Evolutionary conservation across 2,797 vertebrate genomes (phyloP).

Genomic region (Geotria australis): DNA sequence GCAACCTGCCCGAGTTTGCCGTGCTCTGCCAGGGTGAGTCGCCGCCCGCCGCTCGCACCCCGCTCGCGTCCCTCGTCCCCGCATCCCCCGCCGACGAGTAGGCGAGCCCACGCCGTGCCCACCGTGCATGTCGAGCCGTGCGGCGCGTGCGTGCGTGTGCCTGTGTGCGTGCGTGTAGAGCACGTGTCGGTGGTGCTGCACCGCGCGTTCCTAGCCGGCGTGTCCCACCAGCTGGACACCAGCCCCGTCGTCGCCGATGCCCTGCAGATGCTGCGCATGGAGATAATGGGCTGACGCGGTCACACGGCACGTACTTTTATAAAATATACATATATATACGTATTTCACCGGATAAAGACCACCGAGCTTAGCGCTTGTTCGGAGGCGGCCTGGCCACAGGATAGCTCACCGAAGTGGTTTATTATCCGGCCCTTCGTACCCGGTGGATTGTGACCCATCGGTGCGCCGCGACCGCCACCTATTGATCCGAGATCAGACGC

Average conservation of each 20-base stretch:
- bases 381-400: no score
- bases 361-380: no score
- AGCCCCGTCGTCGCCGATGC: slow-evolving; percentile 84
- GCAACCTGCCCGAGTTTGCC: slow-evolving; percentile 74
- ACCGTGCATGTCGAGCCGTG: neutral
- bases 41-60: neutral
- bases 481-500: no score
- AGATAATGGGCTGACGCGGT: slow-evolving; percentile 7
- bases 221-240: slow-evolving; percentile 82
- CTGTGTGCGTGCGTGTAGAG: slow-evolving; percentile 16
- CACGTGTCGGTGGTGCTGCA: slow-evolving; percentile 66
- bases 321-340: no score
- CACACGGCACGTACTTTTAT: neutral
- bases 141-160: neutral
- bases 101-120: neutral
- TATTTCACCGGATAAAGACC: no score
- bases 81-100: no score
- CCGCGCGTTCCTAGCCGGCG: slow-evolving; percentile 76
- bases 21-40: slow-evolving; percentile 68
- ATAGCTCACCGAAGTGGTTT: no score
- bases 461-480: no score
- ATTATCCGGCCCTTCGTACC: no score
- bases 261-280: slow-evolving; percentile 82
- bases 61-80: neutral
- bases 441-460: no score